Base-by-base conservation (phyloP, 92 coral and sea anemone species). In the Galaxea fascicularis region DNA sequence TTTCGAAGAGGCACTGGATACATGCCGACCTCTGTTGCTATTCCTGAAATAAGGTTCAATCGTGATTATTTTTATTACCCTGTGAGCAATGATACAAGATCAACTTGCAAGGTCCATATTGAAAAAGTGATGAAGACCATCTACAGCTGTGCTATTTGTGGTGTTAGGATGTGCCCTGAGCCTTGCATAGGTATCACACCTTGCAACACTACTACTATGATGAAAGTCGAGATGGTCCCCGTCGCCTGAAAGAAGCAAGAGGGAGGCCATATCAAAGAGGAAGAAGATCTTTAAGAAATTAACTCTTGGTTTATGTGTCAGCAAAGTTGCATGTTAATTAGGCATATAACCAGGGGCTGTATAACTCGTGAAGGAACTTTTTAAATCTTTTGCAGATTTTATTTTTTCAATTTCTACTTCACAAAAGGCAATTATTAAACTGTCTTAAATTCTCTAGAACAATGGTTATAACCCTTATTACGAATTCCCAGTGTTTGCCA, bases 71-170 rank as follows among this genome's bases (percentile, higher is more conserved):
- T 79, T 27, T 84, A 85, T 71, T 77, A 74, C 80, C 76, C 89
- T 67, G 74, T 65, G 69, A 76, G 27, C 62, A 71, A 28, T 69
- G 85, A 86, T 29, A 57, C 73, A 28, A 17, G 85, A 30, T 76
- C 83, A 75, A 62, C 89, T 59, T 78, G 89, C 78, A 86, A 86
- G 25, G 89, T 86, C 31, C 89, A 77, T 78, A 9, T 77, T 4
- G 85, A 77, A 64, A 70, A 73, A 78, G 85, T n/a, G n/a, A n/a
- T 70, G 2, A 69, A 75, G 60, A 86, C 89, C 25, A 51, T 44
- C 13, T 86, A 78, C 44, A 82, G 74, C 78, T 86, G 89, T 86
- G 89, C 76, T 13, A 71, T 78, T 78, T 78, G 89, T 69, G 89
- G 77, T 78, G 63, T 78, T 17, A 67, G 74, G 39, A 69, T 59